Conservation (phyloP, 1,140 invertebrate genomes). For the Panulirus ornatus region DNA sequence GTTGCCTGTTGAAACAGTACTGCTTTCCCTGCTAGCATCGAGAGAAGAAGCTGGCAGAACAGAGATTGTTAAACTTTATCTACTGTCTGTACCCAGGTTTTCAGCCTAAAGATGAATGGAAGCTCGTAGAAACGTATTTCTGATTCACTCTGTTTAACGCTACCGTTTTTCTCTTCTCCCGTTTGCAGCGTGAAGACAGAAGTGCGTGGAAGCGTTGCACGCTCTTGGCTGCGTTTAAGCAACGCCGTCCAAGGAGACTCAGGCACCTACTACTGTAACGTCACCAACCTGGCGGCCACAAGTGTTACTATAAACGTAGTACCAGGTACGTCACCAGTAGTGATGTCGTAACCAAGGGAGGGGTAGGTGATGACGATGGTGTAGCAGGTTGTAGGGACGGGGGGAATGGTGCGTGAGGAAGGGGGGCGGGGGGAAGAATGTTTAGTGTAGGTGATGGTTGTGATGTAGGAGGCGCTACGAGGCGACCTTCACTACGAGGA, state of each 20-base stretch:
- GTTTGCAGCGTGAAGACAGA: slow-evolving; percentile 88
- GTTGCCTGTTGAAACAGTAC: too few species aligned
- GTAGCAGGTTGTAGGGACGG: not conserved
- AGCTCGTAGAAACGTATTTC: too few species aligned
- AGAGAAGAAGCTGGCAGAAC: too few species aligned
- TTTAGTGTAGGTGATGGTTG: too few species aligned
- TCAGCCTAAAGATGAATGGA: too few species aligned
- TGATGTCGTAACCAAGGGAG: too few species aligned
- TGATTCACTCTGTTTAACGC: not conserved
- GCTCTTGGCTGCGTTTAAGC: slow-evolving; percentile 88
- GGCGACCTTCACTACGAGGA: too few species aligned
- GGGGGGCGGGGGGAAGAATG: not conserved
- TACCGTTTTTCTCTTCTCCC: not conserved
- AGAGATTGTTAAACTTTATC: too few species aligned
- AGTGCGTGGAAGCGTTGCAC: slow-evolving; percentile 85
- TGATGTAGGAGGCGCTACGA: too few species aligned
- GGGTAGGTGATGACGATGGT: not conserved
- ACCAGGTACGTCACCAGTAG: slow-evolving; percentile 82
- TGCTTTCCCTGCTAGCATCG: too few species aligned
- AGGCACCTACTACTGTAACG: slow-evolving; percentile 90
- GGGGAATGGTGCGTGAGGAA: not conserved
- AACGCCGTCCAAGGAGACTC: slow-evolving; percentile 89
- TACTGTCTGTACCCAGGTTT: too few species aligned
- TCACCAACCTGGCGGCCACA: slow-evolving; percentile 85
- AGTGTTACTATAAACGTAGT: slow-evolving; percentile 88